A percentile compares a stretch with the other conserved stretches of the same genome.
Conservation (phyloP, 2,797 vertebrate species). For the Lepilemur ruficaudatus region DNA sequence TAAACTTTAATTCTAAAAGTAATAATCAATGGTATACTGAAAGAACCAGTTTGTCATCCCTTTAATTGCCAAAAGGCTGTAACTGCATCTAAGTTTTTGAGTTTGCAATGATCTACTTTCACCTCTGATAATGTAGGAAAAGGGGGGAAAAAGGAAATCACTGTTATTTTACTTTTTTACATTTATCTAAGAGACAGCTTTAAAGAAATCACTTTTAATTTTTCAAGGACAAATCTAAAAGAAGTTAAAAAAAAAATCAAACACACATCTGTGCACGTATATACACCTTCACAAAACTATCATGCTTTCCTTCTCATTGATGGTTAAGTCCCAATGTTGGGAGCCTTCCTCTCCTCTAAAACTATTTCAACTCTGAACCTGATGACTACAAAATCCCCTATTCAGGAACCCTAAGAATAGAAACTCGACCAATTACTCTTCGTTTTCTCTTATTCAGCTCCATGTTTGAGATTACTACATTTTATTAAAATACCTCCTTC, state of each 20-base stretch:
- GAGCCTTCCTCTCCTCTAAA: slow-evolving; percentile 74
- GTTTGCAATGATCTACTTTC: background rate
- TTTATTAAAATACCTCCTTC: slow-evolving; percentile 75
- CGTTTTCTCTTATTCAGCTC: slow-evolving; percentile 77
- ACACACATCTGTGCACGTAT: background rate
- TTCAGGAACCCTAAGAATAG: slow-evolving; percentile 48
- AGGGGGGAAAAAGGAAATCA: background rate
- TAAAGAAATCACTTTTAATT: background rate
- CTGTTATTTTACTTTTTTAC: background rate
- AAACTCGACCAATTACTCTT: slow-evolving; percentile 82
- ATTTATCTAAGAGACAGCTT: background rate
- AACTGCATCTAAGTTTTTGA: background rate
- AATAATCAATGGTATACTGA: background rate
- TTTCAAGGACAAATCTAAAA: slow-evolving; percentile 60
- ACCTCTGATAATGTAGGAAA: background rate
- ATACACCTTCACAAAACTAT: background rate
- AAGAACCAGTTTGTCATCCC: background rate
- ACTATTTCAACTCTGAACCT: slow-evolving; percentile 74
- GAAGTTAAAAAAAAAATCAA: background rate
- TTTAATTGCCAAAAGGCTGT: background rate
- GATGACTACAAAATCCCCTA: slow-evolving; percentile 68
- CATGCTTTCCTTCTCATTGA: slow-evolving; percentile 78
- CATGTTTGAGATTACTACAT: slow-evolving; percentile 76
- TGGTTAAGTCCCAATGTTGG: slow-evolving; percentile 79
- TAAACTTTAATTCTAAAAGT: slow-evolving; percentile 20